Evolutionary conservation across 2,888 invertebrate genomes (phyloP), one percentile per base, ranked within the genome.

Genomic region (Elegia similella): DNA sequence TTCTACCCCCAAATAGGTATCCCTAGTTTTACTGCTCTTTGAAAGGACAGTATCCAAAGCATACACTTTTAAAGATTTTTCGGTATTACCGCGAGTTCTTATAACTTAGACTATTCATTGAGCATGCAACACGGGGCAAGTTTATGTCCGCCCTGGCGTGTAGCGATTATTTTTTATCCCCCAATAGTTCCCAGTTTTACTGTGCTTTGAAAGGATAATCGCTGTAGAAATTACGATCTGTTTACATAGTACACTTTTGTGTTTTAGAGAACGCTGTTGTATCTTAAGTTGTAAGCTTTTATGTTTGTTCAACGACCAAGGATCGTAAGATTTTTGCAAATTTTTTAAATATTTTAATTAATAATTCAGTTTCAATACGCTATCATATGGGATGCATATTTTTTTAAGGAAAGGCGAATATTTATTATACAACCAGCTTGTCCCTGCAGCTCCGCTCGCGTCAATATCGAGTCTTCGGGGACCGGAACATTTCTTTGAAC

Each of bases 91-190:
- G 61, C 62, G 59, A 1, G 5, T 17, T 56, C 59, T 52, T 43
- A 13, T 56, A 10, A 23, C 59, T 59, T 58, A 43, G n/a, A 32
- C 32, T 50, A 38, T n/a, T 38, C 48, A 29, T 38, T 38, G 2
- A 34, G 50, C 32, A 54, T 58, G 57, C 60, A 55, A 57, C 55
- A 58, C 57, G 63, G 67, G 65, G 62, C 64, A 65, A 68, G 63
- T 72, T 72, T 69, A 69, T 64, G 63, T 65, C 62, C 57, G 61
- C 60, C 65, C 66, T 59, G 56, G 57, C 59, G 52, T 48, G 59
- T 57, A 53, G 62, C 65, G 67, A 66, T 71, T 67, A 66, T 69
- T 69, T 70, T 68, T 69, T 64, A 66, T 64, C 59, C 57, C 16
- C 61, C 61, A 59, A 67, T 67, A 68, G 65, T 63, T 70, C 62